phyloP scores from a whole-genome alignment of 2,888 invertebrate species.

The Pocota personata region DNA sequence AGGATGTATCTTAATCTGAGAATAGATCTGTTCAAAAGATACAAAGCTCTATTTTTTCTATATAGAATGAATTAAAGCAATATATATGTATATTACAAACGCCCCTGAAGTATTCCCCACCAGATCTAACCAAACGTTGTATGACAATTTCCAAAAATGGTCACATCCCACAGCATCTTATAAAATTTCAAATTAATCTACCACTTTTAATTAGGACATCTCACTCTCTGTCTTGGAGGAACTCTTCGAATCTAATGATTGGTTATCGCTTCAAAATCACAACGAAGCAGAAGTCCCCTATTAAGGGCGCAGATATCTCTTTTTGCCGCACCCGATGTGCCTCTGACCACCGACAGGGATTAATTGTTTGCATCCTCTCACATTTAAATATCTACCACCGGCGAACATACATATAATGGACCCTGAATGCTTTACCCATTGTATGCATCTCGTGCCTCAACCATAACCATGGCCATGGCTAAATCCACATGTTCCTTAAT shows the following conservation, averaged over 20 bases:
- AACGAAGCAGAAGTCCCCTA: constrained; percentile 11
- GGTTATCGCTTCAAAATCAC: constrained; percentile 63
- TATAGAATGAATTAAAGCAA: too few species aligned
- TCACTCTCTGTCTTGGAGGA: constrained; percentile 40
- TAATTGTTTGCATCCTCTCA: constrained; percentile 71
- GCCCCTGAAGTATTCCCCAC: too few species aligned
- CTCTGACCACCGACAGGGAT: constrained; percentile 70
- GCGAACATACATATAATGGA: constrained; percentile 59
- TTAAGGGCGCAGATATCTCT: constrained; percentile 19
- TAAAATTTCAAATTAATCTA: constrained; percentile 5
- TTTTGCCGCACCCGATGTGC: constrained; percentile 31
- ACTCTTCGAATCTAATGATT: constrained; percentile 56
- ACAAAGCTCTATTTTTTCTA: too few species aligned
- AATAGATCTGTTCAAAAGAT: too few species aligned
- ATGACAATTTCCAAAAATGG: background rate
- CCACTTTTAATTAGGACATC: constrained; percentile 67
- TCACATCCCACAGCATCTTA: background rate
- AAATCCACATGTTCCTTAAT: constrained; percentile 70
- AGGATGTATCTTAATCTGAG: too few species aligned
- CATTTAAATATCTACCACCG: constrained; percentile 68
- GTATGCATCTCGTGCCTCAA: constrained; percentile 37
- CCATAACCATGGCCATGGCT: constrained; percentile 56
- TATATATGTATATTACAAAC: too few species aligned
- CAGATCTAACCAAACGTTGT: background rate
- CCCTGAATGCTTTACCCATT: constrained; percentile 21